Base-by-base conservation (phyloP, 2,113 vertebrate species). In the Brachypodius melanocephalos region DNA sequence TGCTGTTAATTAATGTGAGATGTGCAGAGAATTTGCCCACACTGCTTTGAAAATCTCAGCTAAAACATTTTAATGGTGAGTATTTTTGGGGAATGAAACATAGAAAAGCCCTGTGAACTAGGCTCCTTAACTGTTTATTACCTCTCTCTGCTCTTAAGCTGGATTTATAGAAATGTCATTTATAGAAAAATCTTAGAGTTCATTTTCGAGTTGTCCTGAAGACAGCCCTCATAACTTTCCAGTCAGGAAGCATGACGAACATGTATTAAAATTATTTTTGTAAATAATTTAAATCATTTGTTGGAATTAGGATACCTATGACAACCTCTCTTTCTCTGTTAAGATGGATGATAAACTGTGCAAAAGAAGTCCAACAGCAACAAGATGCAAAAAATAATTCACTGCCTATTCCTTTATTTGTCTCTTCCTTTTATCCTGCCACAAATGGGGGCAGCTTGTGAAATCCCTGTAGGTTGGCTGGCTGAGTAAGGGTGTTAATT, bases 1-100 rank as follows among this genome's bases (percentile, higher is more conserved):
- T 93, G 81, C 93, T 95, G 93, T 96, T 97, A 96, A 97, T 97
- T 97, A 97, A 95, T 85, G 86, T 93, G 89, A 94, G 93, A 94
- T 89, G 93, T 92, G 91, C 87, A 87, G 93, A 89, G 91, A 88
- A 95, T 95, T 97, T 97, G 81, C 89, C 89, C 91, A 85, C 58
- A 85, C 84, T 89, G 57, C 89, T 95, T 89, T 65, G 81, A 89
- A 91, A 96, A 89, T 94, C 94, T 89, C 66, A 89, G 68, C 84
- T 97, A 82, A 95, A 95, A 72, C 14, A 79, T 92, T 90, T 85
- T 89, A 90, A 82, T 67, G 73, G 73, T 34, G 78, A 73, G 58
- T 68, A 34, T 93, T 95, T 90, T 89, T 45, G 66, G 86, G 54
- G 80, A 94, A 81, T 34, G 61, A 32, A 93, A 57, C 78, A 40